These are phyloP conservation scores for Falco naumanni DNA, from an alignment of 2,797 vertebrate species.

Conservation along the genomic window DNA sequence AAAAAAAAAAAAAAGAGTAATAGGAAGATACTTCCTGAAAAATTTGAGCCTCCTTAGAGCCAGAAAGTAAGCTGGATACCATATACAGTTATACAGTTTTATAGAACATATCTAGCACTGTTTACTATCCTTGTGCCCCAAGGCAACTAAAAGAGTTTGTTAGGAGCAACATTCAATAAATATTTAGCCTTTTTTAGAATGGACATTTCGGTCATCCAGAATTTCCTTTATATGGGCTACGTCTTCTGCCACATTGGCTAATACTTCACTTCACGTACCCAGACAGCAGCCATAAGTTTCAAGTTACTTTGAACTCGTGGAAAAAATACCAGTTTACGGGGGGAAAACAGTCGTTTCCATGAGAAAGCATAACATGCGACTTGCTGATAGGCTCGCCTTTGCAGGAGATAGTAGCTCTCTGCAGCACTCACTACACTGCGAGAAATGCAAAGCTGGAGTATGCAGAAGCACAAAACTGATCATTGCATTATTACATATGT, in stretches of 20 bases:
- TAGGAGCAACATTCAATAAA: not conserved
- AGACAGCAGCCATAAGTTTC: not conserved
- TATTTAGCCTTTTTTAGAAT: constrained; percentile 6
- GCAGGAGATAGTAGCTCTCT: not conserved
- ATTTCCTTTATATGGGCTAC: constrained; percentile 30
- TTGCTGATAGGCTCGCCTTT: not conserved
- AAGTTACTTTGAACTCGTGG: not conserved
- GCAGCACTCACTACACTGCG: not conserved
- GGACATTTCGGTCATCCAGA: not conserved
- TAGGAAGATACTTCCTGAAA: not conserved
- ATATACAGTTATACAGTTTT: not conserved
- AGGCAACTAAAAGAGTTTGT: not conserved
- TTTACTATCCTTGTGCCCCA: not conserved
- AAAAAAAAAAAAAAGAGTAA: not conserved
- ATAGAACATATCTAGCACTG: not conserved
- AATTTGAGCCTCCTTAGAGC: not conserved
- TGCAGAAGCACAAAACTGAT: not conserved
- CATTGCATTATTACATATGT: not conserved
- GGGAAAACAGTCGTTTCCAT: not conserved
- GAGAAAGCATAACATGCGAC: not conserved
- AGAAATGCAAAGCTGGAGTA: not conserved
- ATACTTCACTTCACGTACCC: not conserved
- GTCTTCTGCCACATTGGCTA: not conserved
- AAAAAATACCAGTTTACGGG: not conserved
- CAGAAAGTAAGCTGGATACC: not conserved